Evolutionary conservation across 2,888 invertebrate species (phyloP).

Genomic region (Xylota sylvarum): DNA sequence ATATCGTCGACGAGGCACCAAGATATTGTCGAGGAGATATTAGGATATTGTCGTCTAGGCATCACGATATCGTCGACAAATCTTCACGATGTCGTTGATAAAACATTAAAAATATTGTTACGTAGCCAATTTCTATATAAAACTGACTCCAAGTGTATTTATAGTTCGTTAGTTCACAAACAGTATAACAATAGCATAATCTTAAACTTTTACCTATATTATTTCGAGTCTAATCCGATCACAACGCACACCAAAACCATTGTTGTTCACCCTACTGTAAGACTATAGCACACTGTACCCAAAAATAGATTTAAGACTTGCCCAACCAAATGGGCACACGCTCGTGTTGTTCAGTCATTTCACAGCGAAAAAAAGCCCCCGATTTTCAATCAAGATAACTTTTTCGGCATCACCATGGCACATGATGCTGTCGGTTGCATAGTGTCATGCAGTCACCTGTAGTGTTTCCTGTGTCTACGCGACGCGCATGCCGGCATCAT

Average conservation of each 20-base stretch:
- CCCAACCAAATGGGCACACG: constrained; percentile 11
- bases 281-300: background rate
- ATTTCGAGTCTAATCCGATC: too few relatives aligned
- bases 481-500: constrained; percentile 27
- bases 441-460: constrained; percentile 37
- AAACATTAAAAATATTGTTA: too few relatives aligned
- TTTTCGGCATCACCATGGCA: constrained; percentile 14
- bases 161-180: too few relatives aligned
- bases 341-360: constrained; percentile 6
- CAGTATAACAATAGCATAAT: too few relatives aligned
- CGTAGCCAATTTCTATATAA: too few relatives aligned
- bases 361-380: background rate
- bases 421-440: background rate
- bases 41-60: too few relatives aligned
- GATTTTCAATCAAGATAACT: constrained; percentile 18
- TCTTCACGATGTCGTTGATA: too few relatives aligned
- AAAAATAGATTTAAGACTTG: constrained; percentile 10
- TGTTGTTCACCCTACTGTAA: background rate
- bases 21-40: too few relatives aligned
- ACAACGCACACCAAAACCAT: background rate
- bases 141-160: too few relatives aligned
- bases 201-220: too few relatives aligned
- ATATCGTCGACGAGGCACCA: too few relatives aligned
- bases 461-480: constrained; percentile 14
- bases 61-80: too few relatives aligned